Percentiles rank a stretch among this genome's conserved stretches.
Evolutionary conservation across 2,113 vertebrate genomes (phyloP).

Genomic region (Perccottus glenii): DNA sequence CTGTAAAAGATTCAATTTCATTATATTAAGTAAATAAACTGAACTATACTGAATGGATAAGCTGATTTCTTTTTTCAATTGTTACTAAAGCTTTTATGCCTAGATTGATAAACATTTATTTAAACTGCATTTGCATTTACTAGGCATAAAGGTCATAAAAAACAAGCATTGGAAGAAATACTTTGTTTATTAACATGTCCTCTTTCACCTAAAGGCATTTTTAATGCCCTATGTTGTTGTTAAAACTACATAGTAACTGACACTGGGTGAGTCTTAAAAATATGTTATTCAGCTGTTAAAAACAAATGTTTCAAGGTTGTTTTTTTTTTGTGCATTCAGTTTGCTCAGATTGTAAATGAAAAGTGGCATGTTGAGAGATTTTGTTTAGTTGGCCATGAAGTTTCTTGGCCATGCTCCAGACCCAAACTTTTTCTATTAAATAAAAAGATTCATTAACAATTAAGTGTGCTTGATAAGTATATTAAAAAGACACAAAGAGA

Average conservation of each 20-base stretch:
- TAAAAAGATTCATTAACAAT: conserved; percentile 18
- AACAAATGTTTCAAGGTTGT: conserved; percentile 55
- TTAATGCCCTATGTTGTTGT: conserved; percentile 23
- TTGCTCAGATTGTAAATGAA: conserved; percentile 10
- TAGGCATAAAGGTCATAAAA: conserved; percentile 27
- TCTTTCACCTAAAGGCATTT: conserved; percentile 31
- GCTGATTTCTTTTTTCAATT: conserved; percentile 19
- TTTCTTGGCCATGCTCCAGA: conserved; percentile 14
- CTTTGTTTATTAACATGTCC: conserved; percentile 19
- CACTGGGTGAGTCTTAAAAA: conserved; percentile 14
- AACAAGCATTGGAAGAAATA: conserved; percentile 36
- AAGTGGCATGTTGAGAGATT: conserved; percentile 17
- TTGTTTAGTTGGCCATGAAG: conserved; percentile 44
- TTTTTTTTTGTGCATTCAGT: conserved; percentile 6
- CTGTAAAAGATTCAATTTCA: too few species aligned
- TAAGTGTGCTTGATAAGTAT: conserved; percentile 3
- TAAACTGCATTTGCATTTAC: conserved; percentile 21
- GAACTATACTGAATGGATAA: not conserved
- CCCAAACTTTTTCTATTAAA: conserved; percentile 36
- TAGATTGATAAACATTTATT: conserved; percentile 11
- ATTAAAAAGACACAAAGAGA: conserved; percentile 1
- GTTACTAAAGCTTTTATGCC: conserved; percentile 17
- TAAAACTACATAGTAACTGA: conserved; percentile 23
- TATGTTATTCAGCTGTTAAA: conserved; percentile 10
- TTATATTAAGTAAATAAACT: conserved; percentile 27